Evolutionary conservation across 2,888 invertebrate genomes (phyloP).

Genomic region (Aphodius sticticus): DNA sequence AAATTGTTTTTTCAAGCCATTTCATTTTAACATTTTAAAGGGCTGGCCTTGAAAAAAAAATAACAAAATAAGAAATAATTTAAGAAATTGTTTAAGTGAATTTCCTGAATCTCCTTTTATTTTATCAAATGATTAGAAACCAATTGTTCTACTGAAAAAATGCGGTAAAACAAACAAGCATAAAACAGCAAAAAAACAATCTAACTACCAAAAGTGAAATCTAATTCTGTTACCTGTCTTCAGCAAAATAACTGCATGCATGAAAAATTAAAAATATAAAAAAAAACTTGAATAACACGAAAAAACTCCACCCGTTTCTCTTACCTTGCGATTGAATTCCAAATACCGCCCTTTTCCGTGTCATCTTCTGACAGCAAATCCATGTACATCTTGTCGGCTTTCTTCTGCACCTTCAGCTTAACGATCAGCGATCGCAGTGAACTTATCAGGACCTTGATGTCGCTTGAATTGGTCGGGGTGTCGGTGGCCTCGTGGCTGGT

Average conservation of each 20-base stretch:
- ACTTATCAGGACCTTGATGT: slow-evolving; percentile 82
- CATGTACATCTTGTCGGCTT: slow-evolving; percentile 84
- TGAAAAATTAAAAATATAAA: slow-evolving; percentile 39
- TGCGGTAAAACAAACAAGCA: slow-evolving; percentile 19
- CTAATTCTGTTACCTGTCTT: slow-evolving; percentile 40
- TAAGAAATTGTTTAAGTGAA: too few relatives aligned
- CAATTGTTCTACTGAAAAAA: too few relatives aligned
- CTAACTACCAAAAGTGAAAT: slow-evolving; percentile 36
- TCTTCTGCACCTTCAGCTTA: slow-evolving; percentile 90
- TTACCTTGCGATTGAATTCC: slow-evolving; percentile 94
- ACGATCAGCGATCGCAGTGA: slow-evolving; percentile 90
- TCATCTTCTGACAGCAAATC: slow-evolving; percentile 88
- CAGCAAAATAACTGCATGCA: slow-evolving; percentile 39
- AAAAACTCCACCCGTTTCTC: slow-evolving; percentile 33
- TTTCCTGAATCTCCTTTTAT: too few relatives aligned
- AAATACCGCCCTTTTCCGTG: slow-evolving; percentile 77
- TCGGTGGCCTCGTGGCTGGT: slow-evolving; percentile 82
- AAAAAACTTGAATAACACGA: slow-evolving; percentile 38
- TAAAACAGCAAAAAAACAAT: slow-evolving; percentile 30
- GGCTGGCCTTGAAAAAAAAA: too few relatives aligned
- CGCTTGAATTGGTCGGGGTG: slow-evolving; percentile 71
- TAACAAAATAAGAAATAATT: too few relatives aligned
- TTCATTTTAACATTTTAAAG: too few relatives aligned
- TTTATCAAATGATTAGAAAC: too few relatives aligned
- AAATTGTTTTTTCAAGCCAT: too few relatives aligned